Evolutionary conservation across 2,797 vertebrate species (phyloP), one percentile per base, ranked within the genome.

Genomic region (Peromyscus nudipes): DNA sequence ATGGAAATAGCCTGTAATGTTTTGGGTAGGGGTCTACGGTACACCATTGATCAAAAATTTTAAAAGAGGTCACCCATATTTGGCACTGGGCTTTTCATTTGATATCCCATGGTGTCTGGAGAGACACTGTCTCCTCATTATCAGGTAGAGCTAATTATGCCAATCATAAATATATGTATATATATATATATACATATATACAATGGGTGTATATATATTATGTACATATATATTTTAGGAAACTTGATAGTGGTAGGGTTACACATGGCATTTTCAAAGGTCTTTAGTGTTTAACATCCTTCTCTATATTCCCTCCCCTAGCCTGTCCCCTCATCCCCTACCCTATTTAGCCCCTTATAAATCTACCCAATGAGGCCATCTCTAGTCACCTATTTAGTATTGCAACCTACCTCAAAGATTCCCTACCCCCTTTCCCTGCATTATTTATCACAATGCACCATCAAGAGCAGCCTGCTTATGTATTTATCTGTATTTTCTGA

Each of bases 331-430:
- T 81, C 31, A 86, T 55, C 4, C 55, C 14, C 25, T 89, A 69
- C n/a, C 11, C 4, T 46, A 91, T 89, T 95, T 92, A 71, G 23
- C 16, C 14, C 52, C 67, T 80, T 7, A n/a, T 2, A 40, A 57
- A 62, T 85, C 69, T 40, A 79, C 7, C 75, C 27, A 86, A 6
- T 89, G 37, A 89, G 8, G n/a, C 21, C 6, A 80, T 29, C 12
- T 95, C 19, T 31, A 79, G 62, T 9, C 16, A 60, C 34, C 6
- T 79, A 43, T 82, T 95, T 93, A 84, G 89, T 90, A 93, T 82
- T 82, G n/a, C 17, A 77, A 17, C 13, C 3, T 21, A 80, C 46
- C 1, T 85, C 7, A 79, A 85, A 88, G 62, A 93, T 55, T 67
- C 6, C 37, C n/a, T 88, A 52, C 34, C 7, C 11, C 16, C 34